Evolutionary conservation across 2,797 vertebrate species (phyloP).

Genomic region (Sitta carolinensis): DNA sequence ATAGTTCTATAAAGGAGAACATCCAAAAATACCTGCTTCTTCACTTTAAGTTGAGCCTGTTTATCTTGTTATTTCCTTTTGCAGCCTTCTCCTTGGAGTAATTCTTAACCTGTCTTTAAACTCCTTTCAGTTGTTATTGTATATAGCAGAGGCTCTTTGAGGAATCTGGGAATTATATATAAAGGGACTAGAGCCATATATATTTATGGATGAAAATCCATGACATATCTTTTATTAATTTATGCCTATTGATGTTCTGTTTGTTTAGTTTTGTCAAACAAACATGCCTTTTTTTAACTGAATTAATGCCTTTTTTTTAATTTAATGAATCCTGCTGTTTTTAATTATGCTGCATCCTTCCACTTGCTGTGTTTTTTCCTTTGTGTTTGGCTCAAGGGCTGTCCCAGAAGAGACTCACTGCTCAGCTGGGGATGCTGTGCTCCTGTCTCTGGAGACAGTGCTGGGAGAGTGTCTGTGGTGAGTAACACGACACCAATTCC

Average conservation of each 20-base stretch:
- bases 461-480: too few relatives aligned
- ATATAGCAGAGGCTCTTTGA: background rate
- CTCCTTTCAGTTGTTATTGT: background rate
- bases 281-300: background rate
- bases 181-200: background rate
- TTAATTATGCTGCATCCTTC: background rate
- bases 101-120: background rate
- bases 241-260: background rate
- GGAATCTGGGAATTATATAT: background rate
- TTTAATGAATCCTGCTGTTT: background rate
- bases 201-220: background rate
- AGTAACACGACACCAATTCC: too few relatives aligned
- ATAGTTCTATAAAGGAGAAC: background rate
- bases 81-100: background rate
- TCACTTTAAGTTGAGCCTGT: background rate
- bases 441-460: background rate
- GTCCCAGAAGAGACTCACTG: rapidly evolving
- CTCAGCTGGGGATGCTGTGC: background rate
- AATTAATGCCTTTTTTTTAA: too few relatives aligned
- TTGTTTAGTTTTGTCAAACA: background rate
- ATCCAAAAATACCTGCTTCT: background rate
- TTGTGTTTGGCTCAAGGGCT: background rate
- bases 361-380: background rate
- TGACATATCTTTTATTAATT: background rate
- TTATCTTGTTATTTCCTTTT: background rate